Base-by-base conservation (phyloP, 2,113 vertebrate species). In the Casuarius casuarius region DNA sequence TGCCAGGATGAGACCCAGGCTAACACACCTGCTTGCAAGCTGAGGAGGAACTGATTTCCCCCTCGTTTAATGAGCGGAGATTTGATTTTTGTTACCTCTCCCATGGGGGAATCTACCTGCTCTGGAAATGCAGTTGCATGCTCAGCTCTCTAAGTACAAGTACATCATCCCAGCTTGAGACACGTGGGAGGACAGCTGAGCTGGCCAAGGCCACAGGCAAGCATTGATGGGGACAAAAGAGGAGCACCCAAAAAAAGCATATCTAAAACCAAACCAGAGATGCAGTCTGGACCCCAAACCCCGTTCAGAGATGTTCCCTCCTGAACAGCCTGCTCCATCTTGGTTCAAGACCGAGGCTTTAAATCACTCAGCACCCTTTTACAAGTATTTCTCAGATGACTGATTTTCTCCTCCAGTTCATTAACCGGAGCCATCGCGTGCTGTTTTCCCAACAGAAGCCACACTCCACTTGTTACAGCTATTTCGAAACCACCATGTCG, bases 371-470 rank as follows among this genome's bases (percentile, higher is more conserved):
- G 52, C 25, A 35, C 74, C 54, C 63, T 23, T 67, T 84, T 58
- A 49, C 14, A 89, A 54, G 49, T 73, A 88, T 80, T 94, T 91
- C 78, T 87, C 87, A 87, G 87, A 54, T 95, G 89, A 92, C 78
- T 77, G 78, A 77, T 86, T 94, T 85, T 46, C 84, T 91, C 67
- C 49, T 91, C 35, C 48, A 71, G 38, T 85, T 95, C 92, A 92
- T 91, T 92, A 95, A 83, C 0, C 0, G 74, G 59, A 7, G 2
- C 73, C 67, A 92, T 75, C 84, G 90, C 75, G 77, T 80, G 84
- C 91, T 89, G 54, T 79, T 95, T 89, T 75, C 71, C 33, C 92
- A 87, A 71, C 35, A 96, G 70, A 94, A 94, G 38, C 66, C 77
- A 91, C 81, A 87, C 67, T 94, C 70, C 20, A 46, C 33, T 92